phyloP scores from a whole-genome alignment of 2,113 vertebrate species.

The Pseudopipra pipra region DNA sequence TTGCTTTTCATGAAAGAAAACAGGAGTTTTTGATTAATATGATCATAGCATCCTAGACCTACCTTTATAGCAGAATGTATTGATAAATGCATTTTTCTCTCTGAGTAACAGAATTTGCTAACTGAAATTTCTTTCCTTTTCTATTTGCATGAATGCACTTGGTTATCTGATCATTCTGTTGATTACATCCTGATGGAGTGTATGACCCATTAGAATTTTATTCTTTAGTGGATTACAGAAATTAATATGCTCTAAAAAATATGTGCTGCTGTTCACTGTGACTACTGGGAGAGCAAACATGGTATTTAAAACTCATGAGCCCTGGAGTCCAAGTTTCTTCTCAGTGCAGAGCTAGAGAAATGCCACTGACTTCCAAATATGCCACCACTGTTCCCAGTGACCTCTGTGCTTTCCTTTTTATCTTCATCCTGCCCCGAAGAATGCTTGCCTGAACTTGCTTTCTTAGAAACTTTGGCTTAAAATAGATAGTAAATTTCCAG shows the following conservation, averaged over 20 bases:
- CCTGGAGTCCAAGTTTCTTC: background rate
- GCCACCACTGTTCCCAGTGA: background rate
- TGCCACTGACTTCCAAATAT: background rate
- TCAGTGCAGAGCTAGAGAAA: background rate
- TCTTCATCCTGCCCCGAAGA: background rate
- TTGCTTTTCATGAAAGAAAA: background rate
- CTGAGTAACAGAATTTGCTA: background rate
- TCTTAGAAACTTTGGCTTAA: background rate
- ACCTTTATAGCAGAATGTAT: background rate
- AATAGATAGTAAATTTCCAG: background rate
- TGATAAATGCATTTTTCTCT: background rate
- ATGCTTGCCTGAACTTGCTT: background rate
- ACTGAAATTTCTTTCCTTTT: background rate
- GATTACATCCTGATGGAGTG: background rate
- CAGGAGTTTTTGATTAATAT: background rate
- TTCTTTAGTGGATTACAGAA: background rate
- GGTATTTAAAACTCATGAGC: background rate
- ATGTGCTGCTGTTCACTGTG: background rate
- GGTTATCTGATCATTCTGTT: background rate
- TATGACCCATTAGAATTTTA: background rate
- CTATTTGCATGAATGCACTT: background rate
- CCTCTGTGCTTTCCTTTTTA: background rate
- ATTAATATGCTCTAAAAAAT: background rate
- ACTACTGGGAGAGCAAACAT: background rate
- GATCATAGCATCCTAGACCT: background rate